Evolutionary conservation across 2,888 invertebrate genomes (phyloP).

Genomic region (Microctonus brassicae): DNA sequence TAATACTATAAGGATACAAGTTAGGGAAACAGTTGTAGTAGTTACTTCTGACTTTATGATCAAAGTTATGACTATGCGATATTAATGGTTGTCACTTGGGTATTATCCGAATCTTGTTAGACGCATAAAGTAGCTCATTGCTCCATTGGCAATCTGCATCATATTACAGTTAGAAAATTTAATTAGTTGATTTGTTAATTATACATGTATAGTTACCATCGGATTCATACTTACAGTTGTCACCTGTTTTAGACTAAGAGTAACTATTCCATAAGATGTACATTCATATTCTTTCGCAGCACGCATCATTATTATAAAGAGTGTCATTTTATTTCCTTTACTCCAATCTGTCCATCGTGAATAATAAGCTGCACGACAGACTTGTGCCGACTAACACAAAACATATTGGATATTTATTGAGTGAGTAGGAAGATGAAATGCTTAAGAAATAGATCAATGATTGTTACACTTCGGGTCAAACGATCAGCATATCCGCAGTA

Average conservation of each 20-base stretch:
- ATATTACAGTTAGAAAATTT: too few species aligned
- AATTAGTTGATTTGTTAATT: too few species aligned
- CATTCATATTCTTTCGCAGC: conserved; percentile 41
- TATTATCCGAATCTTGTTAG: too few species aligned
- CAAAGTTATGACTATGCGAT: too few species aligned
- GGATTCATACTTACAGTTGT: conserved; percentile 37
- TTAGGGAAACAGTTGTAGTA: too few species aligned
- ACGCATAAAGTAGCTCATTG: too few species aligned
- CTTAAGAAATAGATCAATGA: background rate
- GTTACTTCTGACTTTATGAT: too few species aligned
- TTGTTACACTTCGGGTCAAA: conserved; percentile 42
- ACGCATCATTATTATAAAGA: conserved; percentile 43
- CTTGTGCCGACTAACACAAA: conserved; percentile 37
- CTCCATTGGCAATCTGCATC: too few species aligned
- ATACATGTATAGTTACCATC: too few species aligned
- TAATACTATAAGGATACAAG: too few species aligned
- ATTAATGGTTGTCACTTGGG: too few species aligned
- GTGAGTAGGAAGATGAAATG: background rate
- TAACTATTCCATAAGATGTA: conserved; percentile 44
- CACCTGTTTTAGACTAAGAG: conserved; percentile 42
- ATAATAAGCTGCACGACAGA: conserved; percentile 42
- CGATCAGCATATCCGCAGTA: conserved; percentile 46
- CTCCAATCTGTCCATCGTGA: conserved; percentile 41
- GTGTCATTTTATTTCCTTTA: conserved; percentile 36
- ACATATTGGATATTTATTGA: background rate